phyloP scores from a whole-genome alignment of 2,888 invertebrate species.

The Leptopterna dolabrata region DNA sequence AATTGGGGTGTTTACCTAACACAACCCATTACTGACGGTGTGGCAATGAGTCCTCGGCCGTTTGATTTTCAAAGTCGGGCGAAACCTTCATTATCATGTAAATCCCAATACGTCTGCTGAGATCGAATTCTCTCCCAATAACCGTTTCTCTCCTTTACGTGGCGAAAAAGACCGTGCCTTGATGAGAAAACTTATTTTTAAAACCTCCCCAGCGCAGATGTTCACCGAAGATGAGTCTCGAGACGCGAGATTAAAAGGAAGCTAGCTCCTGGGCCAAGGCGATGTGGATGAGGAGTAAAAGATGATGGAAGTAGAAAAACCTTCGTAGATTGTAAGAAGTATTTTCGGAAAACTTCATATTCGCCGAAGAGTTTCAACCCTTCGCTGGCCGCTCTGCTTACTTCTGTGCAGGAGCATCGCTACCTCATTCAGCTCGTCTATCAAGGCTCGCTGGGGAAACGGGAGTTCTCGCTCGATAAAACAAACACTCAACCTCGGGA shows the following conservation, averaged over 20 bases:
- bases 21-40: not conserved
- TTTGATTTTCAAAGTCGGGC: not conserved
- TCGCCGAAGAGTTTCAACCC: not conserved
- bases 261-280: not conserved
- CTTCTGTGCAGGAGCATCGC: not conserved
- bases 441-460: not conserved
- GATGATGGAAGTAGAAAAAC: not conserved
- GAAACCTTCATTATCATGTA: slow-evolving; percentile 3
- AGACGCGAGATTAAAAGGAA: slow-evolving; percentile 20
- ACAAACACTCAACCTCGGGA: slow-evolving; percentile 32
- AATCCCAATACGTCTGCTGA: not conserved
- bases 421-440: not conserved
- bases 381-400: not conserved
- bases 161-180: not conserved
- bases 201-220: not conserved
- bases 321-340: not conserved
- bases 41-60: not conserved
- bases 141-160: not conserved
- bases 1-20: too few species aligned
- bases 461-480: slow-evolving; percentile 21
- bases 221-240: not conserved
- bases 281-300: slow-evolving; percentile 13
- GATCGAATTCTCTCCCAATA: slow-evolving; percentile 12
- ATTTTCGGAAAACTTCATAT: not conserved
- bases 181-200: slow-evolving; percentile 29